Evolutionary conservation across 2,888 invertebrate species (phyloP).

Genomic region (Pristionchus exspectatus): DNA sequence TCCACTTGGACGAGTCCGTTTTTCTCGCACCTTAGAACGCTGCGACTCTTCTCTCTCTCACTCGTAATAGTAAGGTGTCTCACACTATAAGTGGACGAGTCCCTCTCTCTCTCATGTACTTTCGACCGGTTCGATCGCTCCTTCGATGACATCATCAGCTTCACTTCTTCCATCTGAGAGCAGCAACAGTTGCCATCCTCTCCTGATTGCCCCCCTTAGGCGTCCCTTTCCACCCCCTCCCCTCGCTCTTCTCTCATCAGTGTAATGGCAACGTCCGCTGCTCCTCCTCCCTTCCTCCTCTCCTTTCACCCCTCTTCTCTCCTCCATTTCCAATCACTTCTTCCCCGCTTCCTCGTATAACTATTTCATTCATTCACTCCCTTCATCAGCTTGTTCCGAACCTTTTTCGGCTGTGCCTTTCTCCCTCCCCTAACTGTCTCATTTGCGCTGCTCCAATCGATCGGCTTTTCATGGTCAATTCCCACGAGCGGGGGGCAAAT

Average conservation of each 20-base stretch:
- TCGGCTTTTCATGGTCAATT: slow-evolving; percentile 44
- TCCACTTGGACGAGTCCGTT: slow-evolving; percentile 10
- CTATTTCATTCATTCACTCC: not conserved
- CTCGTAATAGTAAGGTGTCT: slow-evolving; percentile 42
- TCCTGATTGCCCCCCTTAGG: slow-evolving; percentile 3
- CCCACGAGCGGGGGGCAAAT: not conserved
- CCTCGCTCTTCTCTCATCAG: not conserved
- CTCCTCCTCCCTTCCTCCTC: slow-evolving; percentile 3
- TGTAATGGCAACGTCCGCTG: slow-evolving; percentile 1
- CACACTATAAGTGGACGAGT: slow-evolving; percentile 45
- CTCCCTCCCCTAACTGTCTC: not conserved
- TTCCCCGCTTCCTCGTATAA: slow-evolving; percentile 5
- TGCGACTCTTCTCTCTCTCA: not conserved
- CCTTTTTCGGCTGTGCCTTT: slow-evolving; percentile 31
- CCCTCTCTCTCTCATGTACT: not conserved
- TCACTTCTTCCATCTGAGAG: not conserved
- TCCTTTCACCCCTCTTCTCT: not conserved
- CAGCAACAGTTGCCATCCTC: slow-evolving; percentile 12
- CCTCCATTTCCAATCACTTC: not conserved
- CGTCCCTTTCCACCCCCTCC: not conserved
- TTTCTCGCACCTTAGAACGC: slow-evolving; percentile 21
- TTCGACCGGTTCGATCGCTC: slow-evolving; percentile 30
- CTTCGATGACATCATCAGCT: slow-evolving; percentile 17
- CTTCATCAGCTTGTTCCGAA: slow-evolving; percentile 29
- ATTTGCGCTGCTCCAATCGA: not conserved